Base-by-base conservation (phyloP, 2,113 vertebrate genomes). In the Leucopsar rothschildi region DNA sequence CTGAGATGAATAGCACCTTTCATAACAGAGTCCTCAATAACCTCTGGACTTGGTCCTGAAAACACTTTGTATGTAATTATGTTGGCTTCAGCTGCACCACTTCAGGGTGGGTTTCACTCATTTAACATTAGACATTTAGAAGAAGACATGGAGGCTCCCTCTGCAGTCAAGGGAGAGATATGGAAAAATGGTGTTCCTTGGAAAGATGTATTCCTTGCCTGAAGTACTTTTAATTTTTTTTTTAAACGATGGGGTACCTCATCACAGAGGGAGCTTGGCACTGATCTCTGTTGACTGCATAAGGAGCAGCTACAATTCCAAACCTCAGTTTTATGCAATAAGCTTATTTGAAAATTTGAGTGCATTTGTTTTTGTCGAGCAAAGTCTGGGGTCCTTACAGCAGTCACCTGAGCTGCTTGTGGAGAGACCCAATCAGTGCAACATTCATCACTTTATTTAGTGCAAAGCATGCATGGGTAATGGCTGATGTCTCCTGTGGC, bases 51-150 rank as follows among this genome's bases (percentile, higher is more conserved):
- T 96, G 95, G 89, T 94, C 94, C 92, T 96, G 84, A 92, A 95
- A 95, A 95, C 71, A 93, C 79, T 97, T 95, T 84, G 70, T 84
- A 59, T 63, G 85, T 94, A 92, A 95, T 95, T 97, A 95, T 37
- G 77, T 78, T 97, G 89, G 92, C 92, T 92, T 96, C 73, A 84
- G 76, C 83, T 79, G 47, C 11, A 76, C 76, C 82, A 87, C 95
- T 94, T 84, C 92, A 89, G 89, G 96, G 91, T 96, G 94, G 92
- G 91, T 96, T 93, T 97, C 92, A 91, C 44, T 94, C 89, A 86
- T 50, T 96, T 83, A 35, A 64, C 12, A 35, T 83, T 3, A 79
- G 33, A 77, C 56, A 37, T 88, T 92, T 73, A 70, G 82, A 80
- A 81, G 71, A 33, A 97, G 94, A 96, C 80, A 37, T 86, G 68